phyloP scores from a whole-genome alignment of 2,888 invertebrate genomes.

The Drosophila subsilvestris region DNA sequence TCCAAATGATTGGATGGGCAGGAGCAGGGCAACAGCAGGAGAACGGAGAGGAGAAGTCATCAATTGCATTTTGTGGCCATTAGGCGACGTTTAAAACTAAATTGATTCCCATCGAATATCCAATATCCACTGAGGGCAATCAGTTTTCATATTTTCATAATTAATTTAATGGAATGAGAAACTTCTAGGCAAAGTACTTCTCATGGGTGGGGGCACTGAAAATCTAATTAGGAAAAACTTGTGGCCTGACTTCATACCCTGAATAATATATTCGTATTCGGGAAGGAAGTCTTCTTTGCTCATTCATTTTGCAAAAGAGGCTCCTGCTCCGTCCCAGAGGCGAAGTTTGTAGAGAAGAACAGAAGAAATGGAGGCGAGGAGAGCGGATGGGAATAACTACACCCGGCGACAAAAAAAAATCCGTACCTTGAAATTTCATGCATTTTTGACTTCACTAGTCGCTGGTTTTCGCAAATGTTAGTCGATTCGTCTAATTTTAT shows the following conservation, averaged over 20 bases:
- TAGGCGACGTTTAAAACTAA: constrained; percentile 7
- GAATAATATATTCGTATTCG: constrained; percentile 28
- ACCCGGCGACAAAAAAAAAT: too few relatives aligned
- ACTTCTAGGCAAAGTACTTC: neutral
- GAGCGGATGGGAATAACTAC: constrained; percentile 10
- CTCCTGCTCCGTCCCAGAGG: constrained; percentile 11
- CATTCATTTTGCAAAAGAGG: constrained; percentile 25
- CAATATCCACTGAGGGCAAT: constrained; percentile 9
- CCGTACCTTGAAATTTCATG: too few relatives aligned
- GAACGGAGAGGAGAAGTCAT: constrained; percentile 5
- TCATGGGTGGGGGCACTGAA: constrained; percentile 11
- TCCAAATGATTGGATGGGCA: constrained; percentile 39
- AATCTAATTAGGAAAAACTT: constrained; percentile 42
- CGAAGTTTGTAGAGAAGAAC: constrained; percentile 3
- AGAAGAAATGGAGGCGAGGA: constrained; percentile 33
- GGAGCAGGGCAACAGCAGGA: neutral
- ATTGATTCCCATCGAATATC: neutral
- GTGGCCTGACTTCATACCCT: constrained; percentile 15
- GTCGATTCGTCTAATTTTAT: too few relatives aligned
- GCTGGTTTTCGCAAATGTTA: too few relatives aligned
- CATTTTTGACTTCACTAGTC: too few relatives aligned
- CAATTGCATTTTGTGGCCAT: constrained; percentile 23
- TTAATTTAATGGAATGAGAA: constrained; percentile 16
- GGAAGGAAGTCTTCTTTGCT: constrained; percentile 23
- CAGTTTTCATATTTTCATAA: constrained; percentile 30